phyloP scores from a whole-genome alignment of 2,113 vertebrate genomes.

The Cyprinodon brontotheroides region DNA sequence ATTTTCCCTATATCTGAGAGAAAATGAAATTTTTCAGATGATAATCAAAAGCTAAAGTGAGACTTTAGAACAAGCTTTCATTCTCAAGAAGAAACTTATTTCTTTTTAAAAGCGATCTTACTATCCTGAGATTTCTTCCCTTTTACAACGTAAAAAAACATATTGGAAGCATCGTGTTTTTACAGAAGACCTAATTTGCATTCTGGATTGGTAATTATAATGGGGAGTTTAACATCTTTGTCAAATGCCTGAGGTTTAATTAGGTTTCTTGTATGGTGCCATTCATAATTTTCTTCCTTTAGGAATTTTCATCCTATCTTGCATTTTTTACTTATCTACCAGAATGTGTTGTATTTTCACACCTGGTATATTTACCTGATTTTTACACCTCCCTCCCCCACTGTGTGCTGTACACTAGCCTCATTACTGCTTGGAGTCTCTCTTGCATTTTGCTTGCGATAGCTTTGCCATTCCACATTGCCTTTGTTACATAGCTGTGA shows the following conservation, averaged over 20 bases:
- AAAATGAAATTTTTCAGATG: neutral
- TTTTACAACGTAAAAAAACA: neutral
- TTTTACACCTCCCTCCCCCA: neutral
- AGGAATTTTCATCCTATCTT: neutral
- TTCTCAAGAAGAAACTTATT: neutral
- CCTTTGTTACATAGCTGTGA: neutral
- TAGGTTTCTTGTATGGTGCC: neutral
- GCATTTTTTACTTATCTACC: neutral
- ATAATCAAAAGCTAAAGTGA: neutral
- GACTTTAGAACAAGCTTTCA: neutral
- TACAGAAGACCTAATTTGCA: neutral
- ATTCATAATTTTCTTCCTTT: slow-evolving; percentile 3
- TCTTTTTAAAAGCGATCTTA: neutral
- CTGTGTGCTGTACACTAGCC: neutral
- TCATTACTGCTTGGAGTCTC: neutral
- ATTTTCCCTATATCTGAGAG: neutral
- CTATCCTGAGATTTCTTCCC: neutral
- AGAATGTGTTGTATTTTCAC: neutral
- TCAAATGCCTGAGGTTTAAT: slow-evolving; percentile 1
- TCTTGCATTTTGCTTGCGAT: neutral
- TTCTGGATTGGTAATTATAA: neutral
- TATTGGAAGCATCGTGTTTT: neutral
- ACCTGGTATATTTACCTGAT: neutral
- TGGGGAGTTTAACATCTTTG: slow-evolving; percentile 1
- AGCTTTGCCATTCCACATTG: neutral